Conservation (phyloP, 2,113 vertebrate species). For the Urocitellus parryii region DNA sequence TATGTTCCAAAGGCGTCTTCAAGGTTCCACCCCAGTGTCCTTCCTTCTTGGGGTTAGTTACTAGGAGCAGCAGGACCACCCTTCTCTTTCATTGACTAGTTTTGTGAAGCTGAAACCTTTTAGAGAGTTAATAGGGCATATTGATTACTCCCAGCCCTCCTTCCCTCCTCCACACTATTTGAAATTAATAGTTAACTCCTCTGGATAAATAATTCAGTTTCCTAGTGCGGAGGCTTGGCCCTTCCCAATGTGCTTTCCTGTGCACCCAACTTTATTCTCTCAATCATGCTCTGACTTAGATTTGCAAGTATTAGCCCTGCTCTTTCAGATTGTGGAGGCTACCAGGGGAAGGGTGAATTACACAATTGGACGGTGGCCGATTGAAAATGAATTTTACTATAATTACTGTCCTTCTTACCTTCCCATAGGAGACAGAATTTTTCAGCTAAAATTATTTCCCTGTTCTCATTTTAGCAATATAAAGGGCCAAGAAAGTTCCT, state of each 20-base stretch:
- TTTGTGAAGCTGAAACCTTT: background rate
- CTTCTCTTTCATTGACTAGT: background rate
- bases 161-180: background rate
- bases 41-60: background rate
- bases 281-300: background rate
- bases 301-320: background rate
- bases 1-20: background rate
- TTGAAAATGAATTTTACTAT: background rate
- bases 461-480: background rate
- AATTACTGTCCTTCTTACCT: background rate
- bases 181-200: slow-evolving; percentile 1
- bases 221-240: background rate
- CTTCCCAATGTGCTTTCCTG: background rate
- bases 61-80: background rate
- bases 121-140: background rate
- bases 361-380: background rate
- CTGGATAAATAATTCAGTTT: background rate
- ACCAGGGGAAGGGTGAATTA: background rate
- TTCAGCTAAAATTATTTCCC: slow-evolving; percentile 22
- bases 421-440: background rate
- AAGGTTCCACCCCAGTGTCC: background rate
- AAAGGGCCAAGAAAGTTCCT: background rate
- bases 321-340: background rate
- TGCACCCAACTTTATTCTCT: background rate
- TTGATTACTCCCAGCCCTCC: background rate